Conservation (phyloP, 2,888 invertebrate species). For the Polydrusus tereticollis region DNA sequence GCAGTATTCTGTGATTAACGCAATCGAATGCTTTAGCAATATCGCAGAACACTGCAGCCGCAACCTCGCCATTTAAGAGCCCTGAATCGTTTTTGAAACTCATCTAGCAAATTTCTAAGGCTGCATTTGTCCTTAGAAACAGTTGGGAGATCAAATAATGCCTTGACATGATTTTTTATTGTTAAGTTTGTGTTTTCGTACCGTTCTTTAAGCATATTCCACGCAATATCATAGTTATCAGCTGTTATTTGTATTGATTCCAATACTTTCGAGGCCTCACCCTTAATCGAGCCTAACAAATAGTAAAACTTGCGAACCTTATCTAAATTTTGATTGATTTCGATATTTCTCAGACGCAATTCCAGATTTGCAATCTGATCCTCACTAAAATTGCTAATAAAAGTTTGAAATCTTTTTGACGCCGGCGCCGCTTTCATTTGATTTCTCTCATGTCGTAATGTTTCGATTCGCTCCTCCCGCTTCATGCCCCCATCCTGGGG, state of each 20-base stretch:
- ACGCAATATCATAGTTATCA: no score
- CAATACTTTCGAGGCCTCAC: no score
- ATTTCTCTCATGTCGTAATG: neutral
- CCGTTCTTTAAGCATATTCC: no score
- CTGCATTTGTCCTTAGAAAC: constrained; percentile 31
- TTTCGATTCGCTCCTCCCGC: neutral
- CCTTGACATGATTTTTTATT: constrained; percentile 21
- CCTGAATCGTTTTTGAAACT: constrained; percentile 20
- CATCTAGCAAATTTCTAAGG: constrained; percentile 22
- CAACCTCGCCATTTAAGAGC: no score
- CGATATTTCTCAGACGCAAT: neutral
- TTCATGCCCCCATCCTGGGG: neutral
- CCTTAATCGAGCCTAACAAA: neutral
- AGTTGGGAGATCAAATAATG: constrained; percentile 46
- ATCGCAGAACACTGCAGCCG: no score
- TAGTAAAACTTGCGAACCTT: neutral
- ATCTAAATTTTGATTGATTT: neutral
- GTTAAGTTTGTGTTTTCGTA: no score
- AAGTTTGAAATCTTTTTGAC: neutral
- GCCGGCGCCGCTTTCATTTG: neutral
- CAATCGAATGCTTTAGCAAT: no score
- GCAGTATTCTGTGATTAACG: no score
- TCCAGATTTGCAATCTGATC: constrained; percentile 1
- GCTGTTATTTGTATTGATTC: no score
- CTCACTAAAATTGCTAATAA: neutral